These are phyloP conservation scores for Heterodera schachtii DNA, from an alignment of 1,140 invertebrate genomes.

Conservation along the genomic window DNA sequence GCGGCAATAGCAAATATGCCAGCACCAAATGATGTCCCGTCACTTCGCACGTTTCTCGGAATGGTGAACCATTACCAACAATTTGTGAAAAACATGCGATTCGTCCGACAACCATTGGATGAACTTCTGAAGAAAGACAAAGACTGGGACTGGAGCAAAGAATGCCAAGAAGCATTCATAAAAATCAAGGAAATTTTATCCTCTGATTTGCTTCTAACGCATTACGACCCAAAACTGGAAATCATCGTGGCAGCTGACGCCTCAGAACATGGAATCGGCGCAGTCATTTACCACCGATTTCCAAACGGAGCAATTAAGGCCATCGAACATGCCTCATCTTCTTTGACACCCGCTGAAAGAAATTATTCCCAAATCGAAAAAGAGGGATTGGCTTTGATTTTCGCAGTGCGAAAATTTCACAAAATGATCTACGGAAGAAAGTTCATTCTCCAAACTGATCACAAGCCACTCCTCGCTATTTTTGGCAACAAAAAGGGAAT, in stretches of 20 bases:
- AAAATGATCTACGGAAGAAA: too few species aligned
- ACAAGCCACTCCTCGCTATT: too few species aligned
- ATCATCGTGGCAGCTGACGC: constrained; percentile 69
- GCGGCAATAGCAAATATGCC: neutral
- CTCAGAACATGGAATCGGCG: constrained; percentile 68
- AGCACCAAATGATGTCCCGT: neutral
- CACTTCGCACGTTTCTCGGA: constrained; percentile 14
- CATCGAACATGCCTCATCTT: constrained; percentile 62
- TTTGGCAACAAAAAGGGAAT: too few species aligned
- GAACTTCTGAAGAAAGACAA: constrained; percentile 13
- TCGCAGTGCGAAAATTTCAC: too few species aligned
- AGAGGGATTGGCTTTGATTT: too few species aligned
- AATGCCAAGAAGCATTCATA: constrained; percentile 50
- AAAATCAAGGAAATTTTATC: constrained; percentile 58
- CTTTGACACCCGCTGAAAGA: constrained; percentile 19
- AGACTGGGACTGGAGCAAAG: constrained; percentile 38
- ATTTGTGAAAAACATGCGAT: too few species aligned
- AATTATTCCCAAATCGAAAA: constrained; percentile 57
- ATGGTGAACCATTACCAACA: constrained; percentile 26
- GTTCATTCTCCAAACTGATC: too few species aligned
- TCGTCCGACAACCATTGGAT: constrained; percentile 29
- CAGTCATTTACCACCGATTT: constrained; percentile 67
- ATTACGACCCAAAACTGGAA: constrained; percentile 66
- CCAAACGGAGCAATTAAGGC: constrained; percentile 66
- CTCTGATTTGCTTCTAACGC: constrained; percentile 55